Evolutionary conservation across 2,797 vertebrate genomes (phyloP).

Genomic region (Gymnopithys bicolor): DNA sequence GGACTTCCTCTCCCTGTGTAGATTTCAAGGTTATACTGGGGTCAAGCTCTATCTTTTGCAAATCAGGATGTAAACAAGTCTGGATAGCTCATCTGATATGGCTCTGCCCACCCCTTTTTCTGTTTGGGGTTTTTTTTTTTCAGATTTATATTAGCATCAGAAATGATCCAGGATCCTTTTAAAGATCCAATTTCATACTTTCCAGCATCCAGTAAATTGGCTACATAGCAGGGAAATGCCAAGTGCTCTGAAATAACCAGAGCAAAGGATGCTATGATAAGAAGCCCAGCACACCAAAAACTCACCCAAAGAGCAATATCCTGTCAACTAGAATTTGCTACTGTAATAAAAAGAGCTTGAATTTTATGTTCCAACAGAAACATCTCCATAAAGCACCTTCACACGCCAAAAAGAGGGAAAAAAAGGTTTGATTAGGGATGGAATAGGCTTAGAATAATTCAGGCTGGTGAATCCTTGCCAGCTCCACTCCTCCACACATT

Average conservation of each 20-base stretch:
- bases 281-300: background rate
- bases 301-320: background rate
- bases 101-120: background rate
- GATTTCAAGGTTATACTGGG: slow-evolving; percentile 37
- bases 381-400: background rate
- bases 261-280: background rate
- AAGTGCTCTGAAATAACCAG: slow-evolving; percentile 33
- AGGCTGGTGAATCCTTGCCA: slow-evolving; percentile 65
- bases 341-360: background rate
- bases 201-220: slow-evolving; percentile 16
- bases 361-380: background rate
- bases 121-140: background rate
- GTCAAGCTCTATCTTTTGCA: slow-evolving; percentile 51
- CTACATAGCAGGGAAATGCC: slow-evolving; percentile 35
- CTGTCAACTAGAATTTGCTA: background rate
- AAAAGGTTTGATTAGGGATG: slow-evolving; percentile 12
- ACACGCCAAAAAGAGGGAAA: background rate
- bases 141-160: slow-evolving; percentile 39
- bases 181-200: slow-evolving; percentile 35
- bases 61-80: slow-evolving; percentile 69
- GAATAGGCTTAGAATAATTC: slow-evolving; percentile 58
- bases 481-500: slow-evolving; percentile 73
- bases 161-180: background rate
- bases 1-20: slow-evolving; percentile 54
- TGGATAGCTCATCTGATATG: slow-evolving; percentile 3